A percentile compares a stretch with the other conserved stretches of the same genome.
phyloP scores from a whole-genome alignment of 1,140 invertebrate genomes.

The Eriocheir sinensis region DNA sequence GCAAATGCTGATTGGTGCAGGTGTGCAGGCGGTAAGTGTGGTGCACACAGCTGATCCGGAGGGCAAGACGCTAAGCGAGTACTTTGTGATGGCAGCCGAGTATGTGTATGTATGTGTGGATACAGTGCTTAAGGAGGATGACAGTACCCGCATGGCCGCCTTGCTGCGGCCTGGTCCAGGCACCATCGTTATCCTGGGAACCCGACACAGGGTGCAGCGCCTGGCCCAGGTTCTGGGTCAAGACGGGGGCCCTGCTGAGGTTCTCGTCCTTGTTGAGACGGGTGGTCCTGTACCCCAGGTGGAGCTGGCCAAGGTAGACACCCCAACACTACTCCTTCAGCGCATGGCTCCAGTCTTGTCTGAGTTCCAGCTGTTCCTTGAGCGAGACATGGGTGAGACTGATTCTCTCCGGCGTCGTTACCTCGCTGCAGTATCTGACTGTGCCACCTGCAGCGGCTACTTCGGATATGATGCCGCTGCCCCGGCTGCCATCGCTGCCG shows the following conservation, averaged over 20 bases:
- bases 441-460: slow-evolving; percentile 14
- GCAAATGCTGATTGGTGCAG: slow-evolving; percentile 45
- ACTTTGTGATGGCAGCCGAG: slow-evolving; percentile 58
- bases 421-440: slow-evolving; percentile 54
- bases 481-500: slow-evolving; percentile 47
- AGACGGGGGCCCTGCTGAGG: slow-evolving; percentile 16
- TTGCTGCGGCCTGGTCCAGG: slow-evolving; percentile 49
- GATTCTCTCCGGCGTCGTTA: slow-evolving; percentile 50
- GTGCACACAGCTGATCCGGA: slow-evolving; percentile 66
- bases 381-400: slow-evolving; percentile 38
- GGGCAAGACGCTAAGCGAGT: slow-evolving; percentile 32
- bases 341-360: slow-evolving; percentile 36
- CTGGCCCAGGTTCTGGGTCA: slow-evolving; percentile 30
- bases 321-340: slow-evolving; percentile 48
- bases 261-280: slow-evolving; percentile 52
- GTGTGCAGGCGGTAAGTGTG: slow-evolving; percentile 52
- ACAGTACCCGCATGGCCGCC: not conserved
- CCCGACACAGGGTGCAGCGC: slow-evolving; percentile 42
- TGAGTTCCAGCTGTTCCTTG: slow-evolving; percentile 32
- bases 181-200: slow-evolving; percentile 62
- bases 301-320: slow-evolving; percentile 44
- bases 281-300: slow-evolving; percentile 63
- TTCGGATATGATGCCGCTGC: slow-evolving; percentile 61
- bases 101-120: slow-evolving; percentile 61
- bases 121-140: slow-evolving; percentile 37